These are phyloP conservation scores for Strongylocentrotus purpuratus DNA, from an alignment of 35 echinoderm and acorn worm genomes.

Conservation along the genomic window DNA sequence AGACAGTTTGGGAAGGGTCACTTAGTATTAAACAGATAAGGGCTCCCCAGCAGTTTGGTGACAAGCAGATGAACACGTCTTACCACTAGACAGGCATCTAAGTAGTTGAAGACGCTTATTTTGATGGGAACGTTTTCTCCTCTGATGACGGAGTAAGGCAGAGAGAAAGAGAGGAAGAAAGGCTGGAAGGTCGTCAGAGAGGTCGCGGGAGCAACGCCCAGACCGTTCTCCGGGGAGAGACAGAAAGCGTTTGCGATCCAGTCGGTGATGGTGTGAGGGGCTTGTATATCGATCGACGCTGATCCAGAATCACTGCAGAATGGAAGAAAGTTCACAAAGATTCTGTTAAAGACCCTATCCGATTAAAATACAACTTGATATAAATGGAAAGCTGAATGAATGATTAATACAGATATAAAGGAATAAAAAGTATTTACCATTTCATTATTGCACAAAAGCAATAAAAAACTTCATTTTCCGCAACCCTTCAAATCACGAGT, in stretches of 20 bases:
- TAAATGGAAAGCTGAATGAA: too few species aligned
- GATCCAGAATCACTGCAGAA: not conserved
- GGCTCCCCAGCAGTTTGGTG: not conserved
- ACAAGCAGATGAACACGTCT: not conserved
- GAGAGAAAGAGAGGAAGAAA: constrained; percentile 74
- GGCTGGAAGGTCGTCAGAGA: constrained; percentile 70
- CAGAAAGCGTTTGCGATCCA: constrained; percentile 80
- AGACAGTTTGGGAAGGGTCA: not conserved
- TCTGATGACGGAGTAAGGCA: constrained; percentile 84
- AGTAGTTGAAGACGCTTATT: constrained; percentile 78
- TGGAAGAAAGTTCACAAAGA: not conserved
- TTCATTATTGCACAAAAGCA: too few species aligned
- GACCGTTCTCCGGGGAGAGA: constrained; percentile 48
- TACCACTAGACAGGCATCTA: constrained; percentile 77
- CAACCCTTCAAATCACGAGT: too few species aligned
- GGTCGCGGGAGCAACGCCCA: constrained; percentile 60
- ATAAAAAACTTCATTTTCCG: too few species aligned
- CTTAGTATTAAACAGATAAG: not conserved
- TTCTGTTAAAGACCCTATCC: too few species aligned
- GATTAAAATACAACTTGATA: too few species aligned
- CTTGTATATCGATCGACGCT: not conserved
- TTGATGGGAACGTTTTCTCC: constrained; percentile 76
- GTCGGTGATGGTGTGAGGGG: constrained; percentile 70
- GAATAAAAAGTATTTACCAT: too few species aligned
- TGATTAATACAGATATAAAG: too few species aligned